Conservation (phyloP, 2,888 invertebrate genomes). For the Cistogaster globosa region DNA sequence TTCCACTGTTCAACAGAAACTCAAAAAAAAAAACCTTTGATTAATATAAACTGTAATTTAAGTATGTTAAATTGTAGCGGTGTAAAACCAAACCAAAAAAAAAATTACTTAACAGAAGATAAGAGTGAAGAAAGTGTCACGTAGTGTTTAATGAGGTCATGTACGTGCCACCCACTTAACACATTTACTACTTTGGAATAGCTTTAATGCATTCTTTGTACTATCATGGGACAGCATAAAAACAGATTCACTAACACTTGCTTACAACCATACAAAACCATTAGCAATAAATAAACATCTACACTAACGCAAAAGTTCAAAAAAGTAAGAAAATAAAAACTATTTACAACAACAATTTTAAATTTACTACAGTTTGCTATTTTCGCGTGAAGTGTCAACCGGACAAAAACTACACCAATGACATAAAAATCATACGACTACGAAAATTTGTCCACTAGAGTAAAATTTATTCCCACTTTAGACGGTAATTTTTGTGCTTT, state of each 20-base stretch:
- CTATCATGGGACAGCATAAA: conserved; percentile 28
- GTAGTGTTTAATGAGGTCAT: conserved; percentile 73
- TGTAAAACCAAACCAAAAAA: conserved; percentile 26
- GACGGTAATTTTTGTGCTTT: too few relatives aligned
- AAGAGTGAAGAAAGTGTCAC: conserved; percentile 67
- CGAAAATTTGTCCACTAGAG: conserved; percentile 67
- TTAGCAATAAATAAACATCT: conserved; percentile 42
- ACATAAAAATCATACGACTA: conserved; percentile 65
- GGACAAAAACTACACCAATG: conserved; percentile 37
- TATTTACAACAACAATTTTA: conserved; percentile 24
- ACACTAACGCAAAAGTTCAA: conserved; percentile 15
- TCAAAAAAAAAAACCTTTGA: too few relatives aligned
- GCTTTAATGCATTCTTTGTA: conserved; percentile 62
- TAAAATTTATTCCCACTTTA: conserved; percentile 66
- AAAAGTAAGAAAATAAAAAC: not conserved
- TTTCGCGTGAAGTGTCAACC: conserved; percentile 18
- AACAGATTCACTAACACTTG: conserved; percentile 26
- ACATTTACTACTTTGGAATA: conserved; percentile 64
- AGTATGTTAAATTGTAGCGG: conserved; percentile 6
- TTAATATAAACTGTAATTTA: conserved; percentile 41
- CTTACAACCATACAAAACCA: conserved; percentile 11
- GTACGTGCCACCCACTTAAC: conserved; percentile 72
- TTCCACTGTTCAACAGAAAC: too few relatives aligned
- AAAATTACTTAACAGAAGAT: not conserved
- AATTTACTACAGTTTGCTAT: conserved; percentile 12